Evolutionary conservation across 2,888 invertebrate genomes (phyloP), one percentile per base, ranked within the genome.

Genomic region (Dinocampus coccinellae): DNA sequence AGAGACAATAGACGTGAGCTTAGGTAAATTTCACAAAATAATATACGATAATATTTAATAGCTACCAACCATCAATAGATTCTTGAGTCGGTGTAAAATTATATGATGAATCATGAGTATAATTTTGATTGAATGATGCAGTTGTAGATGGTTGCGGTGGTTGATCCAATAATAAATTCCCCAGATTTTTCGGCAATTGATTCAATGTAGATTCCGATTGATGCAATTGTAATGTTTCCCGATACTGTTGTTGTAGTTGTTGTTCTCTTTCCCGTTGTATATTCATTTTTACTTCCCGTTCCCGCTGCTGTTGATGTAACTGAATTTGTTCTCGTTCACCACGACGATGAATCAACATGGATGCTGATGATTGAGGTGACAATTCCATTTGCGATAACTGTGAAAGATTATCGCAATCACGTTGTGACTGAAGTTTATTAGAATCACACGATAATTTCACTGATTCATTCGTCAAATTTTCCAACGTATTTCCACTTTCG

Each of bases 91-190:
- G 10, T 55, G n/a, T n/a, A n/a, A 24, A 26, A 55, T 26, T 55
- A 6, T 47, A 47, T 1, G 42, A 47, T 9, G 13, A 24, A 13
- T 55, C 55, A 13, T 53, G 22, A 10, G 13, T 22, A 3, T 26
- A n/a, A 55, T 22, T 36, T 13, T 63, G 67, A 24, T 33, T 16
- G 11, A 75, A 78, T 3, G 78, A 75, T 3, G 24, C 70, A 36
- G 67, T 73, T 3, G 79, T 60, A 20, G 63, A 55, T 34, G 82
- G 74, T 7, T 75, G 60, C 11, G 68, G 61, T 24, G 83, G 82
- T 24, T 84, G 67, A 63, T 86, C 84, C 33, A 84, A 72, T 58
- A 85, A 77, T 42, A 85, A 73, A 68, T 81, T 85, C 74, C 78
- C 81, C 66, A 84, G 81, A 24, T 84, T 81, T 69, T 84, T 84